Evolutionary conservation across 2,888 invertebrate genomes (phyloP), one percentile per base, ranked within the genome.

Genomic region (Patella ulyssiponensis): DNA sequence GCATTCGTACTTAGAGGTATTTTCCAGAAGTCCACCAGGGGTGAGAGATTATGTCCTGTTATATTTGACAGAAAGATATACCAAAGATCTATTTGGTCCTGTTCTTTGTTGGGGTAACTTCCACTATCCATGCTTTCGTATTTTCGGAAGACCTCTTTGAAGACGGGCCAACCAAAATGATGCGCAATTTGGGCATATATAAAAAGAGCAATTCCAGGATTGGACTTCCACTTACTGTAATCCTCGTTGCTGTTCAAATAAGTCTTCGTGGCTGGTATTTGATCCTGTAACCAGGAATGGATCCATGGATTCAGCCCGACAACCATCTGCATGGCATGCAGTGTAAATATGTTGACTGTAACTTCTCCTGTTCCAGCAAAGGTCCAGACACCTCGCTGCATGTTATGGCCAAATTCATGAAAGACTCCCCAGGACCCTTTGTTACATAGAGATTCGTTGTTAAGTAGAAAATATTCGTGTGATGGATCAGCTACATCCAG

Each of bases 81-180:
- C 64, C 64, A 64, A 11, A 64, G 64, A 64, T 64, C 64, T 15
- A 64, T 64, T 64, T 64, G 64, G 64, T 64, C 64, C 11, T 20
- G 20, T 23, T 64, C 64, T 64, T 64, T 64, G 11, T 64, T 64
- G 11, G 64, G 64, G 11, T 64, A 64, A 64, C 12, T 23, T 14
- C 20, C 20, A 23, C 2, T 20, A 23, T 64, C 23, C 64, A 64
- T 64, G 20, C 23, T 64, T 23, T 23, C 64, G 64, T 64, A 64
- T 64, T 23, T n/a, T 14, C 64, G 20, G 23, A 64, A 64, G 12
- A 64, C 14, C 64, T 64, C 64, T 64, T 64, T 64, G 23, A 64
- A 64, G 20, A 64, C 64, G 23, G 20, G 20, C 64, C 64, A 64
- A 4, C 64, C 64, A 23, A 64, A 64, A 64, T 64, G 64, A 17